phyloP scores from a whole-genome alignment of 1,140 invertebrate genomes.

The Tetramorium parvispinum region DNA sequence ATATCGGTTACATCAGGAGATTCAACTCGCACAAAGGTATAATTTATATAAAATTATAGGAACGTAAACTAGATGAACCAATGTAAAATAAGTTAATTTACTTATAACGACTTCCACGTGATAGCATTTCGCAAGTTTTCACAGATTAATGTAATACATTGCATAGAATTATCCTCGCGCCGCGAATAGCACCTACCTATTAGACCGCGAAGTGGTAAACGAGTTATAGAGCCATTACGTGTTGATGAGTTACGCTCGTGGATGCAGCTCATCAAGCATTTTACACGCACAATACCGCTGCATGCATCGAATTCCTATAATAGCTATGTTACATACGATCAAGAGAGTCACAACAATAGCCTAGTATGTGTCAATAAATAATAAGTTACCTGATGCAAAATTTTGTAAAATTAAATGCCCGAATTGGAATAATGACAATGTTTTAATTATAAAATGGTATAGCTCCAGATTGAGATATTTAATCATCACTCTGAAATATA shows the following conservation, averaged over 20 bases:
- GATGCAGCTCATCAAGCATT: slow-evolving; percentile 28
- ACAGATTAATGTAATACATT: not conserved
- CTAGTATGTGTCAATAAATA: not conserved
- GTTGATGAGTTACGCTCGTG: slow-evolving; percentile 33
- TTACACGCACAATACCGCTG: slow-evolving; percentile 38
- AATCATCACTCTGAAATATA: not conserved
- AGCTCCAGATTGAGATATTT: not conserved
- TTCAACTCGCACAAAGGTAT: not conserved
- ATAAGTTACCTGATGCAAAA: not conserved
- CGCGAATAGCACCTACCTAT: slow-evolving; percentile 1
- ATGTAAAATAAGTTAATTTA: slow-evolving; percentile 37
- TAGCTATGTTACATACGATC: slow-evolving; percentile 16
- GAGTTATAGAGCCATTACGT: slow-evolving; percentile 19
- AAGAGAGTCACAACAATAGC: not conserved
- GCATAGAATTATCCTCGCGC: slow-evolving; percentile 11
- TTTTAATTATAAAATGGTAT: not conserved
- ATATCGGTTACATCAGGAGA: not conserved
- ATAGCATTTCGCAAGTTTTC: slow-evolving; percentile 17
- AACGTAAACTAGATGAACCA: not conserved
- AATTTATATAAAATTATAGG: slow-evolving; percentile 26
- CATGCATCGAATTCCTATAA: slow-evolving; percentile 20
- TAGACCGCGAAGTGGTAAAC: slow-evolving; percentile 24
- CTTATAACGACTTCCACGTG: not conserved
- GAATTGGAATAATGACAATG: not conserved
- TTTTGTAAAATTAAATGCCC: not conserved